Base-by-base conservation (phyloP, 2,888 invertebrate species). In the Noctua comes region DNA sequence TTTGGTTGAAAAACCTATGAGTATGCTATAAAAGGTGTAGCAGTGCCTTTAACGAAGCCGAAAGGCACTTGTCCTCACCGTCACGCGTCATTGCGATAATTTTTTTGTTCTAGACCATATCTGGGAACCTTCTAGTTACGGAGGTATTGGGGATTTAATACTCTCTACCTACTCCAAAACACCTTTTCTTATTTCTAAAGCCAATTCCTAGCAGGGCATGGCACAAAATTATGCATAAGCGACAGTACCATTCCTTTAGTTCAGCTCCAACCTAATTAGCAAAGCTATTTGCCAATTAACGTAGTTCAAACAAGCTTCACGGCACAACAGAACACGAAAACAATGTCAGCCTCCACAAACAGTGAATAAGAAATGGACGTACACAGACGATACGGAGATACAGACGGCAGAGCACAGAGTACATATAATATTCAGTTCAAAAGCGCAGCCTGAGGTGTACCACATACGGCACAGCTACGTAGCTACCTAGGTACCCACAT, bases 381-480 rank as follows among this genome's bases (percentile, higher is more conserved):
- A 80, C 70, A 84, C 70, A 84, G 73, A 77, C 54, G 69, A 70
- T 83, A 77, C 76, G 24, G 85, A 80, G 87, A 80, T 77, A 85
- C 85, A 75, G 73, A 79, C 77, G 76, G 57, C 64, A 68, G 68
- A 77, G 77, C 68, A 75, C 75, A 70, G 57, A 73, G 64, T 68
- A 82, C 86, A 88, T 89, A 86, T 91, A 91, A 91, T 91, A 91
- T 91, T 90, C 85, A 89, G 88, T 82, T 85, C 88, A 89, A 88
- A 88, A 90, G 86, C 79, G 76, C 80, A 85, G 86, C 88, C 79
- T 84, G 83, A 86, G 81, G 86, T 84, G 84, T 84, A 90, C 89
- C 88, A 88, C 88, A 89, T 82, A 82, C 75, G 70, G 72, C 43
- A 43, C 65, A 5, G n/a, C 36, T 59, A 69, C 54, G 51, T 46